These are phyloP conservation scores for Nothura maculosa DNA, from an alignment of 2,797 vertebrate species.

Conservation along the genomic window DNA sequence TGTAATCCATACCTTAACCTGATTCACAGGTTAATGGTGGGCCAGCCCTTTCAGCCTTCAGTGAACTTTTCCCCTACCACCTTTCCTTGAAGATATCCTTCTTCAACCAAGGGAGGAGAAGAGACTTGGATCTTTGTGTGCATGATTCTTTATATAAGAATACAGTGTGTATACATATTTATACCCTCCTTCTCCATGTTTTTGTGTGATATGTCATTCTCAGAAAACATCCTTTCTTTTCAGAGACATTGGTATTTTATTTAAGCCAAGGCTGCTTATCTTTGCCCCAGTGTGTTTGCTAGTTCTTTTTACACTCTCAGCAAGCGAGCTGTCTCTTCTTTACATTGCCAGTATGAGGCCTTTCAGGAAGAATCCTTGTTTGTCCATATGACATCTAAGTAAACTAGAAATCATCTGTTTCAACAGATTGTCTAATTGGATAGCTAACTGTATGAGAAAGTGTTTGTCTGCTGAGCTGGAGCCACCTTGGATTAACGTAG, in stretches of 20 bases:
- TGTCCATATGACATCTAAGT: conserved; percentile 70
- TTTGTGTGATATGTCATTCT: conserved; percentile 34
- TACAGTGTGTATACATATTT: conserved; percentile 49
- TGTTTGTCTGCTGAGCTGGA: conserved; percentile 69
- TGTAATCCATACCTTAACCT: neutral
- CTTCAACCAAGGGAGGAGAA: neutral
- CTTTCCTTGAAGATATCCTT: neutral
- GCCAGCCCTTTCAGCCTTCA: neutral
- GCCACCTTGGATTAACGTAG: conserved; percentile 68
- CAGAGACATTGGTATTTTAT: conserved; percentile 37
- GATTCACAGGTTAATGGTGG: neutral
- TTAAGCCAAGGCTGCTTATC: conserved; percentile 61
- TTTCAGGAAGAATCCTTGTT: conserved; percentile 66
- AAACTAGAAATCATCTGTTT: conserved; percentile 72
- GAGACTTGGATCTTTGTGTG: neutral
- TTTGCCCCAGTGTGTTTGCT: conserved; percentile 62
- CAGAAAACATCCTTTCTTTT: conserved; percentile 43
- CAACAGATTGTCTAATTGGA: conserved; percentile 74
- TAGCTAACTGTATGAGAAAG: conserved; percentile 57
- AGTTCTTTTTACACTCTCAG: conserved; percentile 60
- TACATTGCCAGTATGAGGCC: conserved; percentile 55
- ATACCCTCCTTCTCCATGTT: conserved; percentile 35
- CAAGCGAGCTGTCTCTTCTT: conserved; percentile 58
- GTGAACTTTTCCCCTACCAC: neutral
- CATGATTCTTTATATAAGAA: neutral